A percentile compares a stretch with the other conserved stretches of the same genome.
phyloP scores from a whole-genome alignment of 2,113 vertebrate genomes.

The Pluvialis apricaria region DNA sequence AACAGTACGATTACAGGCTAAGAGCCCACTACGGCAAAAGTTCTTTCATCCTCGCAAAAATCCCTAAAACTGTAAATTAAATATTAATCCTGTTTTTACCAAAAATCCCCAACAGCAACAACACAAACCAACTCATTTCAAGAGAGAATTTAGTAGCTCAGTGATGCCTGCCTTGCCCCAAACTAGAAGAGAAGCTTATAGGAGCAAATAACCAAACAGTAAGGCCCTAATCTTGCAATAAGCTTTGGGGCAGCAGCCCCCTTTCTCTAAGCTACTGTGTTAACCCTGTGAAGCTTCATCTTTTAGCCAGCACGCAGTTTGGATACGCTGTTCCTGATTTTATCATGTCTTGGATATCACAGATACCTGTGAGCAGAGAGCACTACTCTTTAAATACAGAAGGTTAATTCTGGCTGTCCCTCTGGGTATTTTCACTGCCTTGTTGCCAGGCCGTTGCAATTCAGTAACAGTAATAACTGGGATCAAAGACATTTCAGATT shows the following conservation, averaged over 20 bases:
- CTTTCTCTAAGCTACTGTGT: not conserved
- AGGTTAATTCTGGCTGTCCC: not conserved
- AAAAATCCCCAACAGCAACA: conserved; percentile 3
- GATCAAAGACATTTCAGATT: not conserved
- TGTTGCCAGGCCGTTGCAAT: not conserved
- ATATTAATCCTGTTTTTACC: conserved; percentile 50
- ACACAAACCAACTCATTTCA: not conserved
- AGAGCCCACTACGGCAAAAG: not conserved
- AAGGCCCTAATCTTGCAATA: not conserved
- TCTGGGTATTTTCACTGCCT: not conserved
- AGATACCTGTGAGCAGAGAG: not conserved
- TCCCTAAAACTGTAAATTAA: conserved; percentile 37
- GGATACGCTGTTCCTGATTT: not conserved
- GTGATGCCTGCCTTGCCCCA: not conserved
- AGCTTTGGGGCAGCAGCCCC: not conserved
- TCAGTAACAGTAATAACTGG: not conserved
- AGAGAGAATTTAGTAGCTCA: not conserved
- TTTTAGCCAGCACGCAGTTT: not conserved
- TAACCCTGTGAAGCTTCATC: not conserved
- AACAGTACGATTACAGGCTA: not conserved
- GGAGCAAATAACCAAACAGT: not conserved
- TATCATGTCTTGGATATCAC: not conserved
- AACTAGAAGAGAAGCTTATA: not conserved
- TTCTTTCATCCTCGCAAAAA: conserved; percentile 42
- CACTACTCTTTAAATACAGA: not conserved